phyloP scores from a whole-genome alignment of 2,797 vertebrate genomes.

The Mionectes olivaceus region DNA sequence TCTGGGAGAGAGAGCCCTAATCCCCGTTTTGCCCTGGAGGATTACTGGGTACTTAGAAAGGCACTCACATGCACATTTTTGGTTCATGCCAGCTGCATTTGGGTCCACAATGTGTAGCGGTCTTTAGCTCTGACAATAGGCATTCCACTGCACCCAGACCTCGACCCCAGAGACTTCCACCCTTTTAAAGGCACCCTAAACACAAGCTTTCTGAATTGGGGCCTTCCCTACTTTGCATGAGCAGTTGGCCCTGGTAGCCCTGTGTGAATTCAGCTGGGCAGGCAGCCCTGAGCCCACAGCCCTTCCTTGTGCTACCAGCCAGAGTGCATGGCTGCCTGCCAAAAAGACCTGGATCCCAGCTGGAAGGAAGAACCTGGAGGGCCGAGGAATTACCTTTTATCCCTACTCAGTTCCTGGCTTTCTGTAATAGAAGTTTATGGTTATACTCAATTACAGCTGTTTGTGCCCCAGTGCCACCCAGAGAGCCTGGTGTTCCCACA shows the following conservation, averaged over 20 bases:
- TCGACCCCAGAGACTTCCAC: slow-evolving; percentile 29
- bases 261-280: neutral
- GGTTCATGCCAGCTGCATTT: slow-evolving; percentile 67
- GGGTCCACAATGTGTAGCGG: slow-evolving; percentile 49
- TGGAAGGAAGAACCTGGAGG: neutral
- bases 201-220: neutral
- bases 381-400: neutral
- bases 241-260: neutral
- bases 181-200: slow-evolving; percentile 24
- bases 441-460: neutral
- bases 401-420: neutral
- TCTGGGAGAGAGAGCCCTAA: slow-evolving; percentile 70
- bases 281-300: neutral
- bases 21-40: slow-evolving; percentile 76
- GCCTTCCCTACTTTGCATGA: neutral
- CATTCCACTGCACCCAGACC: slow-evolving; percentile 49
- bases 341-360: neutral
- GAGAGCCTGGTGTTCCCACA: neutral
- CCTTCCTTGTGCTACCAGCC: neutral
- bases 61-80: slow-evolving; percentile 77
- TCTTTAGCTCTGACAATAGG: slow-evolving; percentile 59
- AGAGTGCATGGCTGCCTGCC: neutral
- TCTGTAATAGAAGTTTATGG: neutral
- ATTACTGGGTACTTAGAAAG: slow-evolving; percentile 79
- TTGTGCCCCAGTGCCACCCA: neutral